Evolutionary conservation across 2,797 vertebrate species (phyloP).

Genomic region (Picus viridis): DNA sequence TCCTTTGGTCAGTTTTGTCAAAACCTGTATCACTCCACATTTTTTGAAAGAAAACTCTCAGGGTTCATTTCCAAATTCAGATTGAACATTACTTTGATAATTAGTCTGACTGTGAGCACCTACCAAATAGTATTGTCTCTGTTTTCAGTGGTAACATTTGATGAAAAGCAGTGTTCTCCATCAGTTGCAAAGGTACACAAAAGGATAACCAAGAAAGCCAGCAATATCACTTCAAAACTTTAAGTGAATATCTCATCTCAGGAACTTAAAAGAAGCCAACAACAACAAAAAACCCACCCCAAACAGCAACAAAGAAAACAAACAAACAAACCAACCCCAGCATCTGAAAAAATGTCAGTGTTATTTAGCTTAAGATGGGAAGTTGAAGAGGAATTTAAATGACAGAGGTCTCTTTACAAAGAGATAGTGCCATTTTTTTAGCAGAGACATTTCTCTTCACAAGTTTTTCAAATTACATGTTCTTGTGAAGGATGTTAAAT

Average conservation of each 20-base stretch:
- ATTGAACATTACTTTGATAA: neutral
- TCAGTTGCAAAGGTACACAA: slow-evolving; percentile 4
- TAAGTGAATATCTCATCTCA: slow-evolving; percentile 49
- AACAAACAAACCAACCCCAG: neutral
- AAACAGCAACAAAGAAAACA: too few species aligned
- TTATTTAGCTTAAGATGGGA: slow-evolving; percentile 69
- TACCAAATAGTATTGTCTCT: neutral
- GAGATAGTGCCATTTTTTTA: slow-evolving; percentile 68
- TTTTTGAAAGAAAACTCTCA: neutral
- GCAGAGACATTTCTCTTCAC: slow-evolving; percentile 73
- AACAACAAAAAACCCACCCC: neutral
- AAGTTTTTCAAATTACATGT: slow-evolving; percentile 80
- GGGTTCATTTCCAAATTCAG: neutral
- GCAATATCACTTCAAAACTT: slow-evolving; percentile 34
- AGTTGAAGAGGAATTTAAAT: slow-evolving; percentile 75
- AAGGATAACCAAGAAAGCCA: slow-evolving; percentile 7
- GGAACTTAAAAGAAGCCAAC: slow-evolving; percentile 66
- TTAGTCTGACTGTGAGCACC: neutral
- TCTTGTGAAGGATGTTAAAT: slow-evolving; percentile 76
- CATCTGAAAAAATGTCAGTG: slow-evolving; percentile 72
- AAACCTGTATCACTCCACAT: neutral
- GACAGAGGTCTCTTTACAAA: slow-evolving; percentile 71
- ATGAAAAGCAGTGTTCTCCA: slow-evolving; percentile 7
- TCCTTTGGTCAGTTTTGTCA: neutral
- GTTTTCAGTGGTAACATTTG: neutral